Evolutionary conservation across 35 echinoderm and acorn worm species (phyloP).

Genomic region (Apostichopus californicus): DNA sequence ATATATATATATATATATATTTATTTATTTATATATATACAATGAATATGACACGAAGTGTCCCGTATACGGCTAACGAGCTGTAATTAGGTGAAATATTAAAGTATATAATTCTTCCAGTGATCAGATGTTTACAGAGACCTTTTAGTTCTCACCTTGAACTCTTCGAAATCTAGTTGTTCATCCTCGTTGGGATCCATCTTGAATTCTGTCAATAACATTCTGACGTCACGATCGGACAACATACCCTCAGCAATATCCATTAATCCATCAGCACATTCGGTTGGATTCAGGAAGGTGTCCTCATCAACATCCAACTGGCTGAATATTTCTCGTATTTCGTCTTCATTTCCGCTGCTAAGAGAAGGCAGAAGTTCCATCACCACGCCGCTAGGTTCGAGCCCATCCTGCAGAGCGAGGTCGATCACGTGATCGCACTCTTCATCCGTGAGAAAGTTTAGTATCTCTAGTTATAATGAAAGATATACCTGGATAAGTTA

Average conservation of each 20-base stretch:
- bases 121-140: too few species aligned
- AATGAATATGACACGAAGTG: too few species aligned
- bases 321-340: neutral
- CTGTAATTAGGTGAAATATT: too few species aligned
- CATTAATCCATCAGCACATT: constrained; percentile 17
- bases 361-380: constrained; percentile 5
- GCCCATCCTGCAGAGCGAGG: constrained; percentile 23
- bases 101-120: too few species aligned
- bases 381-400: constrained; percentile 5
- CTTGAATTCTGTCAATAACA: constrained; percentile 10
- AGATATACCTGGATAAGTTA: too few species aligned
- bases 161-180: constrained; percentile 32
- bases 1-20: too few species aligned
- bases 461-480: constrained; percentile 43
- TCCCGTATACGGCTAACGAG: too few species aligned
- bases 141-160: constrained; percentile 6
- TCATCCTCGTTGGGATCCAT: neutral
- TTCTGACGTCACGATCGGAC: constrained; percentile 6
- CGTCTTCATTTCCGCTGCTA: constrained; percentile 22
- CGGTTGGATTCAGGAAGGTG: neutral
- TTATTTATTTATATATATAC: too few species aligned
- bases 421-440: constrained; percentile 70
- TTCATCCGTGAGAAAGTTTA: constrained; percentile 54
- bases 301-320: constrained; percentile 10
- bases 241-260: constrained; percentile 23